Evolutionary conservation across 2,113 vertebrate genomes (phyloP).

Genomic region (Myiopsitta monachus): DNA sequence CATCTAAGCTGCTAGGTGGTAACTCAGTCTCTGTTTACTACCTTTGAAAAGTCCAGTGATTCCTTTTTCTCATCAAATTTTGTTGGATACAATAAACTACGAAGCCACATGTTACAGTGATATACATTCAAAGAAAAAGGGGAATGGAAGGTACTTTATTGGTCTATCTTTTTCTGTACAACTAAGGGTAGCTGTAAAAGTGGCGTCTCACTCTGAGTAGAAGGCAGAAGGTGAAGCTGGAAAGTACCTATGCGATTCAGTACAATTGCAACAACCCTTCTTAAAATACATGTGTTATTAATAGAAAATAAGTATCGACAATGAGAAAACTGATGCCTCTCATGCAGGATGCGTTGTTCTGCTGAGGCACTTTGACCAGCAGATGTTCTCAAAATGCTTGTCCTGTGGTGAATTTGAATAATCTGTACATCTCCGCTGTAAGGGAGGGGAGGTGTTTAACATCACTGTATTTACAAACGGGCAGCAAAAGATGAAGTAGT

Average conservation of each 20-base stretch:
- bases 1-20: neutral
- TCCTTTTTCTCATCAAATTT: neutral
- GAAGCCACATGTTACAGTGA: neutral
- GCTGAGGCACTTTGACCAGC: neutral
- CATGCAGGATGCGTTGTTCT: neutral
- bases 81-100: neutral
- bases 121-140: neutral
- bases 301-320: neutral
- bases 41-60: neutral
- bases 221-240: neutral
- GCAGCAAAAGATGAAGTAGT: neutral
- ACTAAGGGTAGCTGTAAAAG: neutral
- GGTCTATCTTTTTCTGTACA: neutral
- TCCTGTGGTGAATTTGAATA: neutral
- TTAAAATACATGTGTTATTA: neutral
- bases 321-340: neutral
- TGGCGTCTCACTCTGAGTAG: neutral
- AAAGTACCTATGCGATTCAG: neutral
- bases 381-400: neutral
- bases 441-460: neutral
- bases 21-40: neutral
- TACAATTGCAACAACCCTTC: neutral
- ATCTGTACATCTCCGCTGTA: neutral
- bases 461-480: neutral
- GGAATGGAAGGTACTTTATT: neutral